These are phyloP conservation scores for Hephaestus fuliginosus DNA, from an alignment of 2,797 vertebrate genomes.

Conservation along the genomic window DNA sequence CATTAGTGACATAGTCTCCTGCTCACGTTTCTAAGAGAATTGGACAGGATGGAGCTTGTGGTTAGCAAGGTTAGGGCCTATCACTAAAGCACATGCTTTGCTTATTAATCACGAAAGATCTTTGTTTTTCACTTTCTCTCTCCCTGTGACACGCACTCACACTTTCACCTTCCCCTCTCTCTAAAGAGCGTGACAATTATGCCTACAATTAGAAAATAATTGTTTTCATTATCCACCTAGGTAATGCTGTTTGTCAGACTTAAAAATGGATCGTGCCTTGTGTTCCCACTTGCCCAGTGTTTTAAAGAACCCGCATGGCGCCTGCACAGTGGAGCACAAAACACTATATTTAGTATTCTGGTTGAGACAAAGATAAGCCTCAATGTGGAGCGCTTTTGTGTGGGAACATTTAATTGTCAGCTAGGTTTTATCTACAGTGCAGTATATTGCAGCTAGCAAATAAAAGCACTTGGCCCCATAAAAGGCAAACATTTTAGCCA, in stretches of 20 bases:
- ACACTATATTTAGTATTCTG: conserved; percentile 60
- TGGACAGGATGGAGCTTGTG: conserved; percentile 26
- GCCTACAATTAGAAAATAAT: conserved; percentile 69
- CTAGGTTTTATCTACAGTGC: conserved; percentile 60
- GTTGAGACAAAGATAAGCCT: conserved; percentile 46
- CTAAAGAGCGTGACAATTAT: conserved; percentile 58
- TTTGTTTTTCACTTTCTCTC: conserved; percentile 24
- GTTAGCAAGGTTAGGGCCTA: conserved; percentile 52
- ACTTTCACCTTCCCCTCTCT: conserved; percentile 10
- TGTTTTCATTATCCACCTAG: conserved; percentile 69
- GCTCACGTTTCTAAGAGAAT: conserved; percentile 34
- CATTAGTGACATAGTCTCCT: conserved; percentile 22
- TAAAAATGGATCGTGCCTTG: conserved; percentile 35
- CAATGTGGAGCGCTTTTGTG: conserved; percentile 46
- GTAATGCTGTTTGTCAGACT: conserved; percentile 62
- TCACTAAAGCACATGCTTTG: conserved; percentile 41
- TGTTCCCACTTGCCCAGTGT: conserved; percentile 38
- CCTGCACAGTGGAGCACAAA: conserved; percentile 36
- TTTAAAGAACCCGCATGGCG: conserved; percentile 31
- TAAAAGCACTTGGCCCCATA: conserved; percentile 50
- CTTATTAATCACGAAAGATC: conserved; percentile 52
- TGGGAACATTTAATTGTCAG: conserved; percentile 65
- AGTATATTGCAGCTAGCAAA: conserved; percentile 36
- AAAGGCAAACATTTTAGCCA: conserved; percentile 62
- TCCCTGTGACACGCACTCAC: conserved; percentile 10